Percentiles rank a stretch among this genome's conserved stretches.
Conservation (phyloP, 2,797 vertebrate species). For the Acanthurus leucopareius region DNA sequence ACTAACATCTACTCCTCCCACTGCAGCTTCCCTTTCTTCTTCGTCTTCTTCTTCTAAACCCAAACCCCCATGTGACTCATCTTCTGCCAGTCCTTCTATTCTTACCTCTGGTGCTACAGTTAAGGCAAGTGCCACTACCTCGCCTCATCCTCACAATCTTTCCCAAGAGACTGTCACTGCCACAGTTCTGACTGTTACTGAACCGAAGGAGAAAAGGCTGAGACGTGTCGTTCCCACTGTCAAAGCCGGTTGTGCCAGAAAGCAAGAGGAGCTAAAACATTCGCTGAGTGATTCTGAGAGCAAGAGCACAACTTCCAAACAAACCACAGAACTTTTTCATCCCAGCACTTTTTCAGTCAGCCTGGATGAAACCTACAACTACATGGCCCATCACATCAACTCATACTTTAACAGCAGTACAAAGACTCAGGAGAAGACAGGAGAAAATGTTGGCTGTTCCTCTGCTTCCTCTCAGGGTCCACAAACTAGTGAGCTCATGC, state of each 20-base stretch:
- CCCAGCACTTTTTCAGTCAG: conserved; percentile 87
- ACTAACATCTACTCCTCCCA: not conserved
- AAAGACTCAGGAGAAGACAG: conserved; percentile 83
- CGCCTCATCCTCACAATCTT: conserved; percentile 33
- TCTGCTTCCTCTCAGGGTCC: conserved; percentile 46
- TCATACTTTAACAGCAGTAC: conserved; percentile 87
- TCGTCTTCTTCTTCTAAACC: conserved; percentile 15
- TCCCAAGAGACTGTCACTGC: conserved; percentile 16
- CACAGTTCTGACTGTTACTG: conserved; percentile 46
- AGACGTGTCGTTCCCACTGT: conserved; percentile 49
- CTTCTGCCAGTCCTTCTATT: conserved; percentile 32
- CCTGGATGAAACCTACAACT: conserved; percentile 93
- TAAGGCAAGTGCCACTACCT: conserved; percentile 46
- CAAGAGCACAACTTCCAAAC: conserved; percentile 74
- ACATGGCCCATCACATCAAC: conserved; percentile 93
- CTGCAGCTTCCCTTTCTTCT: conserved; percentile 21
- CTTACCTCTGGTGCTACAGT: conserved; percentile 46
- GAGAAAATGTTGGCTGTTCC: conserved; percentile 37
- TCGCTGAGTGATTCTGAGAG: conserved; percentile 37
- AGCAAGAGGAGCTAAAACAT: conserved; percentile 47
- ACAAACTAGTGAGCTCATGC: conserved; percentile 58
- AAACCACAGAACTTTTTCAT: conserved; percentile 87
- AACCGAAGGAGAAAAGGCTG: conserved; percentile 69
- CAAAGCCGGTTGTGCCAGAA: conserved; percentile 48
- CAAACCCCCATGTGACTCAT: conserved; percentile 23